Percentiles rank a stretch among this genome's conserved stretches.
Conservation (phyloP, 1,140 invertebrate species). For the Temnothorax curvispinosus region DNA sequence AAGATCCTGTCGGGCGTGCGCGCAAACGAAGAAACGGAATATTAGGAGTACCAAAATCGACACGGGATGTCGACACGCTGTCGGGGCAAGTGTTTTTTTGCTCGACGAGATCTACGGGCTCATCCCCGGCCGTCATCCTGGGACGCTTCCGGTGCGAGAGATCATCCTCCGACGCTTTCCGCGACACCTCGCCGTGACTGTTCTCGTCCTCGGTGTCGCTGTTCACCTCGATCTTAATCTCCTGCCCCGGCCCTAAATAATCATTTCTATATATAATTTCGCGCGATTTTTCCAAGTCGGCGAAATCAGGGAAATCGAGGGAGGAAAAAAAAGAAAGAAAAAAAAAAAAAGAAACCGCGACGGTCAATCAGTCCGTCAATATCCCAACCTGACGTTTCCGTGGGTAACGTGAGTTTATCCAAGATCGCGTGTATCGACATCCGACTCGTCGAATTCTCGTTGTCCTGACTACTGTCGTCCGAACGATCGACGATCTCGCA, state of each 20-base stretch:
- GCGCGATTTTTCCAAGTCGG: not conserved
- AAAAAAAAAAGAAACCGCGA: not conserved
- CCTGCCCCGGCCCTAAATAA: constrained; percentile 15
- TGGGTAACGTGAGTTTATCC: constrained; percentile 51
- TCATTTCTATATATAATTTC: not conserved
- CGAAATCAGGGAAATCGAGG: not conserved
- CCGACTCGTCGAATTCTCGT: constrained; percentile 53
- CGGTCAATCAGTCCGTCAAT: no score
- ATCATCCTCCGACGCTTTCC: not conserved
- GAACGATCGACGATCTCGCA: constrained; percentile 68
- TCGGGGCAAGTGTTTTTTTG: constrained; percentile 13
- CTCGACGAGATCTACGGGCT: constrained; percentile 60
- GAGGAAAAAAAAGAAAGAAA: not conserved
- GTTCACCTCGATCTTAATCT: constrained; percentile 62
- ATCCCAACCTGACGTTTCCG: constrained; percentile 36
- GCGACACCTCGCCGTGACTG: constrained; percentile 23
- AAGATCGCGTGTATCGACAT: constrained; percentile 50
- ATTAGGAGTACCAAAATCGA: constrained; percentile 44
- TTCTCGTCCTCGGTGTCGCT: constrained; percentile 62
- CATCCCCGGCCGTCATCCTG: constrained; percentile 19
- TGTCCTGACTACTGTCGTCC: constrained; percentile 74
- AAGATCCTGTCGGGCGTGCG: not conserved
- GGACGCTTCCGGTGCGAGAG: constrained; percentile 26
- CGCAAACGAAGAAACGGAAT: not conserved
- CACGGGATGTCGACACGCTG: not conserved